Percentiles rank a stretch among this genome's conserved stretches.
These are phyloP conservation scores for Cyphomyrmex costatus DNA, from an alignment of 1,140 invertebrate species.

Conservation along the genomic window DNA sequence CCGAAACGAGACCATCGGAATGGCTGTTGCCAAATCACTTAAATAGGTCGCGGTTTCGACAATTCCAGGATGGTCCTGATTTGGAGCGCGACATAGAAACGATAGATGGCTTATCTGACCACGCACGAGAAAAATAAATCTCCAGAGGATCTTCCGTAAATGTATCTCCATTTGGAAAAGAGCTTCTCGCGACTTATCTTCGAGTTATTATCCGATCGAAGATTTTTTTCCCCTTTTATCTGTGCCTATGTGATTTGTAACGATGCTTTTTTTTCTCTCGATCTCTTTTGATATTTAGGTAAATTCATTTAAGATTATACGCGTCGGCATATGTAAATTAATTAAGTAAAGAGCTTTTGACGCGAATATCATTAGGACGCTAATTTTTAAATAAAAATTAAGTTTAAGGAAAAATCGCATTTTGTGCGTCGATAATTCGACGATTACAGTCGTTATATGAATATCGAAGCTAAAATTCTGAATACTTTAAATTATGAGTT, in stretches of 20 bases:
- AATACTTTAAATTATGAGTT: background rate
- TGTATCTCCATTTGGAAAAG: background rate
- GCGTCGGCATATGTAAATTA: background rate
- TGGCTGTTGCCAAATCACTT: constrained; percentile 19
- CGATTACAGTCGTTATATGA: background rate
- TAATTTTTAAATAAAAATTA: background rate
- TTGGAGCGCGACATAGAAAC: background rate
- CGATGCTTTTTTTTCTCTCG: background rate
- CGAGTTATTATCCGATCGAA: background rate
- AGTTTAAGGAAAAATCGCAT: background rate
- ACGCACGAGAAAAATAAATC: background rate
- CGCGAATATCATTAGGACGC: background rate
- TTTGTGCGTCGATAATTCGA: constrained; percentile 17
- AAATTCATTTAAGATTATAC: background rate
- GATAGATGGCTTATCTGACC: background rate
- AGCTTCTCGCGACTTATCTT: background rate
- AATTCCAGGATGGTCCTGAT: background rate
- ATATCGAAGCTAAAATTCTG: background rate
- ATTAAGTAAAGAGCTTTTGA: background rate
- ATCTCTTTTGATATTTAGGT: background rate
- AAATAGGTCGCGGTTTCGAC: constrained; percentile 2
- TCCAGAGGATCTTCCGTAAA: background rate
- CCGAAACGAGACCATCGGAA: constrained; percentile 16
- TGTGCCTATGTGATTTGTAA: background rate
- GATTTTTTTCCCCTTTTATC: background rate